Base-by-base conservation (phyloP, 2,888 invertebrate species). In the Hemaris fuciformis region DNA sequence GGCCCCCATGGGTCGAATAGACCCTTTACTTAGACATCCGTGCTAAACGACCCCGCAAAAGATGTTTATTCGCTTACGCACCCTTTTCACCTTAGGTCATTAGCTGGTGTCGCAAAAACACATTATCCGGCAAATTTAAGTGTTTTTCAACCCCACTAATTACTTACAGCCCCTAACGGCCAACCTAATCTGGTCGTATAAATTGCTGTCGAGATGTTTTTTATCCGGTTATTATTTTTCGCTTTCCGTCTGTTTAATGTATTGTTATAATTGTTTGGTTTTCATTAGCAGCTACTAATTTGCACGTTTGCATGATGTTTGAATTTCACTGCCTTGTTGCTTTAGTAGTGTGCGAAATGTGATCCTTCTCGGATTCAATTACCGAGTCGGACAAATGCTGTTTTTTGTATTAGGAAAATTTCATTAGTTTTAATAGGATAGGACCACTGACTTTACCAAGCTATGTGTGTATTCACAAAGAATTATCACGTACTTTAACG, bases 61-160 rank as follows among this genome's bases (percentile, higher is more conserved):
- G 73, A 79, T 78, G 80, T 81, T 82, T 80, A 79, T 77, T 76
- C 75, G 72, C 71, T 70, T 69, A 69, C 71, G 63, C 70, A 74
- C 79, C 80, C 76, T 72, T 53, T 74, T 75, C 71, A 72, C 75
- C 77, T 72, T 65, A 66, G 74, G 76, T 81, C 83, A 75, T 83
- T 83, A 82, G 68, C 74, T 67, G 72, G 70, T 80, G 81, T 80
- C 80, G 74, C 81, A 78, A 83, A 83, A 84, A 83, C 80, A 77
- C 83, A 84, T 83, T 83, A 83, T 70, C 72, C 74, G 72, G 73
- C 72, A 76, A 82, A 81, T 83, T 83, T 81, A 84, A 83, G 84
- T 81, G 84, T 85, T 87, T 85, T 84, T 83, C 82, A 81, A 76
- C 77, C 80, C 77, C 72, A 72, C 81, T 86, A 86, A 88, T 87